Percentiles rank a stretch among this genome's conserved stretches.
These are phyloP conservation scores for Salmo trutta DNA, from an alignment of 2,797 vertebrate genomes.

Conservation along the genomic window DNA sequence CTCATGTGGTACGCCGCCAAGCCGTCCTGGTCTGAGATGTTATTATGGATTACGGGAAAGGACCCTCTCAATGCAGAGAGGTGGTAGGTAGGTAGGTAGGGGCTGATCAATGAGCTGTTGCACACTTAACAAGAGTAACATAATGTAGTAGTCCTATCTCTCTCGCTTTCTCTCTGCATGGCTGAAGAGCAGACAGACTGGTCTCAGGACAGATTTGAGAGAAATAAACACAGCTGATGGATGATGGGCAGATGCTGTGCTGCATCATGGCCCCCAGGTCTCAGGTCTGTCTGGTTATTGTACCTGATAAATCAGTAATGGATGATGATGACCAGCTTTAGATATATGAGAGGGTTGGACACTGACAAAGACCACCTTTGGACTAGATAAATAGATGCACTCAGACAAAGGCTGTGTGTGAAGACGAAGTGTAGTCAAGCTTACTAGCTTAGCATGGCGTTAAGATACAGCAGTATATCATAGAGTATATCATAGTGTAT, in stretches of 20 bases:
- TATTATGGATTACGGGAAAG: slow-evolving; percentile 70
- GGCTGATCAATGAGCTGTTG: slow-evolving; percentile 72
- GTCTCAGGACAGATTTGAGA: background rate
- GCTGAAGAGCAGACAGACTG: background rate
- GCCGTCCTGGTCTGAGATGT: slow-evolving; percentile 54
- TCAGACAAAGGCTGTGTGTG: background rate
- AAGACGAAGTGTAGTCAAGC: background rate
- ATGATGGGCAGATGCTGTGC: background rate
- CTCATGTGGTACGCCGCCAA: slow-evolving; percentile 35
- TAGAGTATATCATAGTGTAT: background rate
- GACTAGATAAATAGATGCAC: background rate
- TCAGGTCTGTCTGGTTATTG: background rate
- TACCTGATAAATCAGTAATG: background rate
- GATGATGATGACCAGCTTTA: background rate
- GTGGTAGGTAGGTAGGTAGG: slow-evolving; percentile 35
- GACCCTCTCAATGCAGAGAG: slow-evolving; percentile 36
- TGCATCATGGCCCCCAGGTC: background rate
- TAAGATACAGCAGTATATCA: background rate
- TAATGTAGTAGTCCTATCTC: slow-evolving; percentile 68
- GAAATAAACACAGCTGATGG: background rate
- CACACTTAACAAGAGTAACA: slow-evolving; percentile 76
- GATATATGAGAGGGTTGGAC: background rate
- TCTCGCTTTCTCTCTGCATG: slow-evolving; percentile 34
- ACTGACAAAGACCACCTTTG: background rate
- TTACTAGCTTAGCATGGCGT: background rate